phyloP scores from a whole-genome alignment of 2,888 invertebrate genomes.

The Tricholauxania praeusta region DNA sequence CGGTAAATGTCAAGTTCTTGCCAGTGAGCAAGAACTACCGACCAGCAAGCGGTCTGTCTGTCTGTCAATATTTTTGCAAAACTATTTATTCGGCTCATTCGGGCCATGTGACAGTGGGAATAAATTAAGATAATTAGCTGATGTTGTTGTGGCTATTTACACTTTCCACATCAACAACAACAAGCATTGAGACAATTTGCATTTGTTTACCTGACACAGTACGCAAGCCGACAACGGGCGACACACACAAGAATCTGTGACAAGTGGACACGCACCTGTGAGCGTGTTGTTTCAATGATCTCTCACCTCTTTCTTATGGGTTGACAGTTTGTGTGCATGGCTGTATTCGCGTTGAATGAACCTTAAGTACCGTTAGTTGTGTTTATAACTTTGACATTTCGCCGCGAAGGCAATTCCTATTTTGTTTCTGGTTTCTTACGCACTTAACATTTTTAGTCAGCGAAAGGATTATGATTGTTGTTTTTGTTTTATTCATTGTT shows the following conservation, averaged over 20 bases:
- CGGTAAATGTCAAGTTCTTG: conserved; percentile 35
- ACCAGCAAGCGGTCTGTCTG: background rate
- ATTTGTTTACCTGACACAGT: conserved; percentile 19
- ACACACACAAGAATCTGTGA: conserved; percentile 7
- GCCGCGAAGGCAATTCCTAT: too few relatives aligned
- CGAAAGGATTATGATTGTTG: too few relatives aligned
- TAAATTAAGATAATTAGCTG: background rate
- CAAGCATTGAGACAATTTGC: background rate
- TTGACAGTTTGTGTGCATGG: too few relatives aligned
- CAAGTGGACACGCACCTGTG: conserved; percentile 30
- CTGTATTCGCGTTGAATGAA: too few relatives aligned
- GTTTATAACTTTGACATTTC: too few relatives aligned
- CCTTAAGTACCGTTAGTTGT: too few relatives aligned
- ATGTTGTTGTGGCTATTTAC: background rate
- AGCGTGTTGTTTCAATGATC: background rate
- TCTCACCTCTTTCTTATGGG: too few relatives aligned
- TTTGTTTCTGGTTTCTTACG: too few relatives aligned
- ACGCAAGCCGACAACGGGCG: background rate
- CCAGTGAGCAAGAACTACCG: background rate
- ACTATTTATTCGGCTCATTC: background rate
- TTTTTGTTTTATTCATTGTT: too few relatives aligned
- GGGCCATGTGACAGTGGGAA: background rate
- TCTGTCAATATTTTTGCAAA: background rate
- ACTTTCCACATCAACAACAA: background rate
- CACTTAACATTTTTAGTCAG: too few relatives aligned